Conservation (phyloP, 2,797 vertebrate genomes). For the Pangasius krempfi region DNA sequence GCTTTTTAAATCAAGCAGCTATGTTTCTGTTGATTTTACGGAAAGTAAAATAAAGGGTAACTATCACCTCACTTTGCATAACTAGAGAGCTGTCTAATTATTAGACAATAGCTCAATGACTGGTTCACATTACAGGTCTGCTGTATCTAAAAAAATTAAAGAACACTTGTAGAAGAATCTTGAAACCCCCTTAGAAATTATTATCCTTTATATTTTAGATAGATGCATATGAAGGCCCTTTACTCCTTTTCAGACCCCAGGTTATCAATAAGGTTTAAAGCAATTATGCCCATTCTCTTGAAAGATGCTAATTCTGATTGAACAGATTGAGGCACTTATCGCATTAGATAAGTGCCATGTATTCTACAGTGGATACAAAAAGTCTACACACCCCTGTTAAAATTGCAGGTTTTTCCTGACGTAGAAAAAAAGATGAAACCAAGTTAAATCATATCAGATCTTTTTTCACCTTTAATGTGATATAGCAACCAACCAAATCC, state of each 20-base stretch:
- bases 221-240: too few relatives aligned
- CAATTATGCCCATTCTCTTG: not conserved
- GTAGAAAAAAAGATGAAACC: too few relatives aligned
- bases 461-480: not conserved
- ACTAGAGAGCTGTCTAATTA: too few relatives aligned
- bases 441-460: not conserved
- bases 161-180: not conserved
- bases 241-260: not conserved
- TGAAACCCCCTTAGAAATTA: not conserved
- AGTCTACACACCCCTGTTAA: not conserved
- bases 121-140: not conserved
- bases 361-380: not conserved
- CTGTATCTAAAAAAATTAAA: not conserved
- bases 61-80: not conserved
- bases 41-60: not conserved
- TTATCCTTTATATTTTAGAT: not conserved
- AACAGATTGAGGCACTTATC: not conserved
- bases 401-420: not conserved
- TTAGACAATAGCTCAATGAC: not conserved
- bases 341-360: not conserved
- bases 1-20: slow-evolving; percentile 8
- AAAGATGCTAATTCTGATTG: not conserved
- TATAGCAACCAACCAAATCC: not conserved
- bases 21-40: not conserved
- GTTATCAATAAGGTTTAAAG: not conserved